A percentile compares a stretch with the other conserved stretches of the same genome.
These are phyloP conservation scores for Urophycis tenuis DNA, from an alignment of 2,797 vertebrate genomes.

Conservation along the genomic window DNA sequence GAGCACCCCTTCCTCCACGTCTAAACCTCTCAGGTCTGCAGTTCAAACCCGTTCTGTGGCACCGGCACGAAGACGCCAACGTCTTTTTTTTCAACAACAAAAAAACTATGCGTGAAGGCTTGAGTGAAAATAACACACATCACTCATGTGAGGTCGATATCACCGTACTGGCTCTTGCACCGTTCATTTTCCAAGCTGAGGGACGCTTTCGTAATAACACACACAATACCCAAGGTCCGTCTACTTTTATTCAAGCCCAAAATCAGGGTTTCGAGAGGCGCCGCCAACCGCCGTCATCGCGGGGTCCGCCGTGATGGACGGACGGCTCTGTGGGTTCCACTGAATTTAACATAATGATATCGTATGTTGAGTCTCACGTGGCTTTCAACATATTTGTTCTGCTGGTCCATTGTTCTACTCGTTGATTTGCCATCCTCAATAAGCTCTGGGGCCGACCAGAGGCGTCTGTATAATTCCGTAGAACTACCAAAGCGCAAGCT, in stretches of 20 bases:
- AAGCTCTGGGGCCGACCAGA: not conserved
- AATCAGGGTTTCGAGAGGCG: slow-evolving; percentile 31
- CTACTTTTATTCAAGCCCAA: slow-evolving; percentile 33
- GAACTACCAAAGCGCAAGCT: not conserved
- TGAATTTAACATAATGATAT: slow-evolving; percentile 28
- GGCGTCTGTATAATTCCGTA: not conserved
- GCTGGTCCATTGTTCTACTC: not conserved
- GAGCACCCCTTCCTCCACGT: not conserved
- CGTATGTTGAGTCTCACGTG: slow-evolving; percentile 12
- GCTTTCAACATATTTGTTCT: slow-evolving; percentile 5
- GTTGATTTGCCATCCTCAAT: not conserved
- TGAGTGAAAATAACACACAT: not conserved
- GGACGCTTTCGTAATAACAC: slow-evolving; percentile 37
- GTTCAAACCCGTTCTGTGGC: not conserved
- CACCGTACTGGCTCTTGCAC: slow-evolving; percentile 9
- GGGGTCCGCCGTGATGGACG: not conserved
- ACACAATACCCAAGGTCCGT: slow-evolving; percentile 6
- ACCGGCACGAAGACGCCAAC: not conserved
- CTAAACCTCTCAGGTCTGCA: not conserved
- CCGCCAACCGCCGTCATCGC: slow-evolving; percentile 12
- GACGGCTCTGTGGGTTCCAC: slow-evolving; percentile 12
- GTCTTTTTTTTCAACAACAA: not conserved
- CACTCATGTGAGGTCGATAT: slow-evolving; percentile 5
- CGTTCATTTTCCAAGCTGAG: slow-evolving; percentile 24
- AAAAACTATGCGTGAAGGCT: not conserved